Conservation (phyloP, 2,113 vertebrate genomes). For the Martes martes region DNA sequence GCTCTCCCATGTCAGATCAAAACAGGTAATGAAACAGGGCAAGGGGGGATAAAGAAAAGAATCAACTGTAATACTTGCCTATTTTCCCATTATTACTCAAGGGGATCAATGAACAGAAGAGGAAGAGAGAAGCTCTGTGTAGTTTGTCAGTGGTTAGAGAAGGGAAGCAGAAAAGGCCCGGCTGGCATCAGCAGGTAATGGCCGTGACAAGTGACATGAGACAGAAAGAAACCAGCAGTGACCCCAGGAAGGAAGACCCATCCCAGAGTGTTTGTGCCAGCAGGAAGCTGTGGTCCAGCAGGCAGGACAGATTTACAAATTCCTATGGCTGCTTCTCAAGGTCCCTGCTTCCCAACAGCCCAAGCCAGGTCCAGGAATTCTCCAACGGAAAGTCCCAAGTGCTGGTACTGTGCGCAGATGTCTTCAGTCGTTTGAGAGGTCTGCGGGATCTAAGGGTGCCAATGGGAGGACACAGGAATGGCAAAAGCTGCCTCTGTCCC, state of each 20-base stretch:
- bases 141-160: not conserved
- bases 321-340: not conserved
- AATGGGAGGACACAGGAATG: not conserved
- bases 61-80: not conserved
- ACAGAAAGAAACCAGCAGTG: not conserved
- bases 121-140: not conserved
- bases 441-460: not conserved
- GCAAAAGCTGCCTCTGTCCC: not conserved
- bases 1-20: not conserved
- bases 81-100: not conserved
- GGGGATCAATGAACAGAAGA: not conserved
- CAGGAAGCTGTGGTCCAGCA: not conserved
- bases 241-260: not conserved
- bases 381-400: not conserved
- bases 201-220: not conserved
- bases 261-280: not conserved
- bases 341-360: not conserved
- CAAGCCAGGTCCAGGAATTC: not conserved
- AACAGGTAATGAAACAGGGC: not conserved
- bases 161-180: not conserved
- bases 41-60: not conserved
- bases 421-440: not conserved
- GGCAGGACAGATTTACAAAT: not conserved
- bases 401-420: not conserved
- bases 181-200: not conserved